A percentile compares a stretch with the other conserved stretches of the same genome.
Evolutionary conservation across 2,888 invertebrate species (phyloP).

Genomic region (Crocallis elinguaria): DNA sequence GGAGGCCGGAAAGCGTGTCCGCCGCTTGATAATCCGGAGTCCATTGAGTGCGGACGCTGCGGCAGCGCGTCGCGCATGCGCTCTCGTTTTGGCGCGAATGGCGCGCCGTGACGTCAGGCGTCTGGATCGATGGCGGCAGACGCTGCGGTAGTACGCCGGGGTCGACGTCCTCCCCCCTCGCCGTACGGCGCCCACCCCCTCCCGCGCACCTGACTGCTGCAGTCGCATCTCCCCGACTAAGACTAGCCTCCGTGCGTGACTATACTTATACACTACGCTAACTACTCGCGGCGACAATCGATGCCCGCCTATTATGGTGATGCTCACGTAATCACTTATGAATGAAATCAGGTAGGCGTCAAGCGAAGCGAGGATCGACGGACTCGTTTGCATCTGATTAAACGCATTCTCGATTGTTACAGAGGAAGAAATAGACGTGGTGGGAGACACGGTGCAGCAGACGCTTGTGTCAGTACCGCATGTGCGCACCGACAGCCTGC

Average conservation of each 20-base stretch:
- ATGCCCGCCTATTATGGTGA: conserved; percentile 72
- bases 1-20: conserved; percentile 75
- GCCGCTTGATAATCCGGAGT: conserved; percentile 72
- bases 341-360: conserved; percentile 55
- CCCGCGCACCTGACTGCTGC: conserved; percentile 79
- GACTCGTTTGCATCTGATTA: conserved; percentile 28
- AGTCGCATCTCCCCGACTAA: conserved; percentile 75
- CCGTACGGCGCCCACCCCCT: conserved; percentile 52
- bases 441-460: conserved; percentile 83
- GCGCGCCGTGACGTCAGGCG: conserved; percentile 83
- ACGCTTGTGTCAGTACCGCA: conserved; percentile 59
- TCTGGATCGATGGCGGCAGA: conserved; percentile 85
- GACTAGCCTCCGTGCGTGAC: conserved; percentile 61
- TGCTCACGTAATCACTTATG: conserved; percentile 68
- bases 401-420: conserved; percentile 78
- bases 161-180: conserved; percentile 76
- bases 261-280: conserved; percentile 48
- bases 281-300: conserved; percentile 58
- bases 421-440: conserved; percentile 95
- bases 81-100: conserved; percentile 84
- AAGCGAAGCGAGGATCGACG: not conserved
- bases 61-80: conserved; percentile 79
- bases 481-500: conserved; percentile 79
- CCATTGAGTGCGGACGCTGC: conserved; percentile 82
- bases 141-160: conserved; percentile 84